These are phyloP conservation scores for Leucophenga maculata DNA, from an alignment of 2,888 invertebrate genomes.

Conservation along the genomic window DNA sequence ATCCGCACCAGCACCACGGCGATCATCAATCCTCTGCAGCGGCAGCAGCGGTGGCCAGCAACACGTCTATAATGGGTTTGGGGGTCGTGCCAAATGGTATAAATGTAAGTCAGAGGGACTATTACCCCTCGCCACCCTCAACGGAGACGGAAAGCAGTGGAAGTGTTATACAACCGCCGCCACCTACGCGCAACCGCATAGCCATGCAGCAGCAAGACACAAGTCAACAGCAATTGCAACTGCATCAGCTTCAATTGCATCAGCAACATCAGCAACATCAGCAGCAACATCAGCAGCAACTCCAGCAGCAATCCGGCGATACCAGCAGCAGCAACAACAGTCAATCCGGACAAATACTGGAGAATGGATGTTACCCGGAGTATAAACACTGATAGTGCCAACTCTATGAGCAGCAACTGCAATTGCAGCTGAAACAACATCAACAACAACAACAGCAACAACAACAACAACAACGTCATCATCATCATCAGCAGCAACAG, in stretches of 20 bases:
- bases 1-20: conserved; percentile 71
- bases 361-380: conserved; percentile 80
- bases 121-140: conserved; percentile 73
- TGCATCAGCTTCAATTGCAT: conserved; percentile 46
- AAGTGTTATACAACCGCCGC: conserved; percentile 72
- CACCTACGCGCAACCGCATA: conserved; percentile 62
- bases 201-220: conserved; percentile 57
- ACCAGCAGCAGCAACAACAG: conserved; percentile 71
- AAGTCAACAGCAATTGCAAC: conserved; percentile 66
- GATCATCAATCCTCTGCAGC: conserved; percentile 69
- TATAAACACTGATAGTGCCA: conserved; percentile 81
- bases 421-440: conserved; percentile 42
- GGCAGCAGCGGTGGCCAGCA: conserved; percentile 57
- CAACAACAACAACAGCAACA: conserved; percentile 30
- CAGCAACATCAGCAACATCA: conserved; percentile 50
- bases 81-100: conserved; percentile 71
- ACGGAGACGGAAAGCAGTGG: conserved; percentile 75
- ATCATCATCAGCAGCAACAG: conserved; percentile 35
- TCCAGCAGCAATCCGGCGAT: conserved; percentile 70
- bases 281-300: conserved; percentile 55
- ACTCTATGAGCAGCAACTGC: conserved; percentile 34
- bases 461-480: conserved; percentile 24
- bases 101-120: conserved; percentile 73
- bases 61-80: conserved; percentile 65
- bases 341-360: conserved; percentile 74